Evolutionary conservation across 2,888 invertebrate genomes (phyloP).

Genomic region (Osmoderma eremita): DNA sequence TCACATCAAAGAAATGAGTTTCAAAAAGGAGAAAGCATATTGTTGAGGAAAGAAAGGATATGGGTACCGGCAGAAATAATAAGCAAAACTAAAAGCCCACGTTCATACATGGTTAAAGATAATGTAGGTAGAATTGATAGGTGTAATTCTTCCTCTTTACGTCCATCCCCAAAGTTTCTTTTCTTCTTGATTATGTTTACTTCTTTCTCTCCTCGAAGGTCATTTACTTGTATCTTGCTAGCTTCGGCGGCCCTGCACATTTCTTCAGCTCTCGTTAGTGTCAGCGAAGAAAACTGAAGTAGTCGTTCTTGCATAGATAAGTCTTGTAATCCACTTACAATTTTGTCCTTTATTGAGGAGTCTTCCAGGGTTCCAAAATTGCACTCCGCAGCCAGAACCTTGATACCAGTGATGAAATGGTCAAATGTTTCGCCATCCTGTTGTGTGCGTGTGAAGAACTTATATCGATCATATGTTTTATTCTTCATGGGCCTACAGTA

Average conservation of each 20-base stretch:
- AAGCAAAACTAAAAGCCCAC: background rate
- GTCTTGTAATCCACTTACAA: constrained; percentile 43
- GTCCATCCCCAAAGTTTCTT: too few relatives aligned
- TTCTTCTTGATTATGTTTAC: constrained; percentile 30
- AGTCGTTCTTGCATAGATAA: constrained; percentile 46
- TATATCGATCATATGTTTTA: constrained; percentile 40
- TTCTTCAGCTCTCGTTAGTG: constrained; percentile 41
- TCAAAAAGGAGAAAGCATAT: constrained; percentile 3
- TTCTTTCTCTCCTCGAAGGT: constrained; percentile 44
- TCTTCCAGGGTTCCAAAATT: constrained; percentile 38
- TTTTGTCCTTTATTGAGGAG: constrained; percentile 28
- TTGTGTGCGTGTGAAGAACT: constrained; percentile 40
- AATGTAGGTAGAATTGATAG: background rate
- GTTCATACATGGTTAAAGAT: constrained; percentile 7
- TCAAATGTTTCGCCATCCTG: constrained; percentile 41
- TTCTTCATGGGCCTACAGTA: constrained; percentile 40
- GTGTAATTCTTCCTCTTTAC: background rate
- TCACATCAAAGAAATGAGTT: background rate
- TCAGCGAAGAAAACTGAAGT: constrained; percentile 38
- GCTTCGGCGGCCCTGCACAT: constrained; percentile 46
- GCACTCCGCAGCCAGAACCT: constrained; percentile 1
- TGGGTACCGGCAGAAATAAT: constrained; percentile 10
- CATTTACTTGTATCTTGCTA: constrained; percentile 48
- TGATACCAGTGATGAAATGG: constrained; percentile 37
- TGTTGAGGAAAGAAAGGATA: constrained; percentile 9